Base-by-base conservation (phyloP, 2,888 invertebrate species). In the Teleiodes luculella region DNA sequence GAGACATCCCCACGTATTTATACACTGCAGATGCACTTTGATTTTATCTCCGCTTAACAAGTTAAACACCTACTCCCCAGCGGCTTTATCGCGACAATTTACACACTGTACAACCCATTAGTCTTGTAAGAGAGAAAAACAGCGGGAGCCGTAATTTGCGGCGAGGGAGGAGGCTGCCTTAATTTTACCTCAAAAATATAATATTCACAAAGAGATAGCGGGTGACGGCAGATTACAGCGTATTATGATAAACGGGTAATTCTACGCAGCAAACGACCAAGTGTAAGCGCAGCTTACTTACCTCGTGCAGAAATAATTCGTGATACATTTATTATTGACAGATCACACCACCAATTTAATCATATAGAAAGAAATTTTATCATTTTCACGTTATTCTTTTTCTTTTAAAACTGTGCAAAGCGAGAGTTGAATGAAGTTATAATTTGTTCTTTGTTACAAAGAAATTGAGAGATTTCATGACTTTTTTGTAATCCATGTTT, bases 191-290 rank as follows among this genome's bases (percentile, higher is more conserved):
- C 58, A 58, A 63, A 64, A 70, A 67, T 65, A 61, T 67, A 60
- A 58, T 65, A 67, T 66, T 65, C 60, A 61, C 50, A 58, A 63
- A 59, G 57, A 54, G 58, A 61, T 54, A 60, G 57, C 55, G 57
- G 43, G 57, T 57, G 63, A 61, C 57, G 60, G 57, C 50, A 62
- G 66, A 70, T 72, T 68, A 74, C 58, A 59, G 57, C 55, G 63
- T 62, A 65, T 63, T 65, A 61, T 65, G 68, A 69, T 71, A 68
- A 72, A 68, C 67, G 64, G 58, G 66, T 69, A 64, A 67, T 68
- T 60, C 62, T 56, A 58, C 36, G 39, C 52, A 61, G 60, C 65
- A 66, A 66, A 67, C 68, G 67, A 70, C 65, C 67, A 66, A 59
- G 54, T 57, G 54, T 54, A 56, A 62, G 62, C 45, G 24, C 51